phyloP scores from a whole-genome alignment of 2,113 vertebrate genomes.

The Athene noctua region DNA sequence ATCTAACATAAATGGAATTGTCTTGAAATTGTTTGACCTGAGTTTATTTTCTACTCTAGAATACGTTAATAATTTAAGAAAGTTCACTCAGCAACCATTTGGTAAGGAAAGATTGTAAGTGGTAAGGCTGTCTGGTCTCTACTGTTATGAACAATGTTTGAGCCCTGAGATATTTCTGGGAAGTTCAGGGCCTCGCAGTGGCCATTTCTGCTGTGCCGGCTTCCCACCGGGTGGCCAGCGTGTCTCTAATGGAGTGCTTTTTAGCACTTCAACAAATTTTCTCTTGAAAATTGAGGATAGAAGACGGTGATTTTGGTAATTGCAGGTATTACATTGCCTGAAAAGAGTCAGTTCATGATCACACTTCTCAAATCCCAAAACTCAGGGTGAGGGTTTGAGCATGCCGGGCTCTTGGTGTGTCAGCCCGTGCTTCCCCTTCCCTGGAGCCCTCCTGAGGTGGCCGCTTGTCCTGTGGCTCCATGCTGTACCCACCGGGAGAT shows the following conservation, averaged over 20 bases:
- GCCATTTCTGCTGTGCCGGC: background rate
- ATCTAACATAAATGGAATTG: background rate
- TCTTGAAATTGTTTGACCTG: background rate
- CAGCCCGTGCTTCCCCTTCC: background rate
- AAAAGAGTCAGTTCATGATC: background rate
- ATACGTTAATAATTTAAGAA: background rate
- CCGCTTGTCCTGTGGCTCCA: rapidly evolving
- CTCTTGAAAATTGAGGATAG: background rate
- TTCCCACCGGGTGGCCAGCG: rapidly evolving
- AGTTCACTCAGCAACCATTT: background rate
- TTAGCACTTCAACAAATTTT: background rate
- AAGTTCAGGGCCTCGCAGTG: rapidly evolving
- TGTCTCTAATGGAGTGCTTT: rapidly evolving
- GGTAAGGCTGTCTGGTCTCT: background rate
- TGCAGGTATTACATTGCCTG: background rate
- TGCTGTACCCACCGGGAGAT: background rate
- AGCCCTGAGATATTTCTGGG: background rate
- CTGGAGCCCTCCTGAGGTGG: background rate
- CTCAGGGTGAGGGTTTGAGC: background rate
- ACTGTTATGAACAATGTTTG: rapidly evolving
- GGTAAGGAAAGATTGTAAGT: background rate
- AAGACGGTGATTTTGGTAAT: background rate
- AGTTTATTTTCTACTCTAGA: background rate
- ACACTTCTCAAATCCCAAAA: background rate
- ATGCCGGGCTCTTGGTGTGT: background rate